A percentile compares a stretch with the other conserved stretches of the same genome.
Conservation (phyloP, 2,797 vertebrate genomes). For the Myotis myotis region DNA sequence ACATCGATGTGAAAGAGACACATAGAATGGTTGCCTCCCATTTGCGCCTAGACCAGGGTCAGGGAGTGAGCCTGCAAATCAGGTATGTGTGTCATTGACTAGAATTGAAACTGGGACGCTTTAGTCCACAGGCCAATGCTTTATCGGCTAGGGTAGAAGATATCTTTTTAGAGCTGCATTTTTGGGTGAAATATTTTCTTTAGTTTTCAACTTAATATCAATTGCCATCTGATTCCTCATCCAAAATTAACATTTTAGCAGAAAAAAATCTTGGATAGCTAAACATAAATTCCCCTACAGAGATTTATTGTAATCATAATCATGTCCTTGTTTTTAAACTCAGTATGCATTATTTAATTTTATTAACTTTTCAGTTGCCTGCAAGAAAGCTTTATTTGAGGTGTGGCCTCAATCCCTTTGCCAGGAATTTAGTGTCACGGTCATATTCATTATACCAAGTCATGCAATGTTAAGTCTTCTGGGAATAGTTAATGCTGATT, state of each 20-base stretch:
- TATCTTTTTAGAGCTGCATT: background rate
- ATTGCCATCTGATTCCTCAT: background rate
- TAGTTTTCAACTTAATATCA: background rate
- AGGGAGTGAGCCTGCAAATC: too few species aligned
- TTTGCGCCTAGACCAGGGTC: accelerated
- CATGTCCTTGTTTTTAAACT: background rate
- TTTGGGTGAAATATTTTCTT: background rate
- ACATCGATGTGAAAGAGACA: too few species aligned
- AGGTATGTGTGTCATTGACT: too few species aligned
- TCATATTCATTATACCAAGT: background rate
- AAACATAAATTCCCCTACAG: background rate
- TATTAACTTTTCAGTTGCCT: background rate
- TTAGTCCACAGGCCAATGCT: too few species aligned
- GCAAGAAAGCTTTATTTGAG: background rate
- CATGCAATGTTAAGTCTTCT: background rate
- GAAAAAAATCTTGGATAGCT: background rate
- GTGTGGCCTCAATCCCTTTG: background rate
- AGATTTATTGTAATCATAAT: background rate
- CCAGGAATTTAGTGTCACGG: background rate
- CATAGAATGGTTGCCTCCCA: too few species aligned
- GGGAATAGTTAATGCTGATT: background rate
- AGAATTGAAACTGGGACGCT: too few species aligned
- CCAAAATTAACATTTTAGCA: background rate
- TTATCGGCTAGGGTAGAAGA: background rate
- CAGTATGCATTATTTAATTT: background rate